phyloP scores from a whole-genome alignment of 64 coral and sea anemone species.

The Dendronephthya gigantea region DNA sequence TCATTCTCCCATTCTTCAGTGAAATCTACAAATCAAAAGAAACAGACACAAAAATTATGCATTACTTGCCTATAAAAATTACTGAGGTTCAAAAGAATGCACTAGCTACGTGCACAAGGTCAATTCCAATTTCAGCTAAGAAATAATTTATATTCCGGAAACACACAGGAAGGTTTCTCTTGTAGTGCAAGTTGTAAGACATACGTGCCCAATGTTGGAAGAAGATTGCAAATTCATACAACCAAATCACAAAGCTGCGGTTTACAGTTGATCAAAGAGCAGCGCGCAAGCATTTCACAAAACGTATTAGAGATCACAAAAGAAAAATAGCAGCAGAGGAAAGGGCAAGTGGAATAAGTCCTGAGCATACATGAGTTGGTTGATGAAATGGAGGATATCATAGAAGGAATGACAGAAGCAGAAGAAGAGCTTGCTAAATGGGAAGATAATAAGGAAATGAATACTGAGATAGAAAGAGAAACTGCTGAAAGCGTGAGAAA shows the following conservation, averaged over 20 bases:
- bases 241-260: background rate
- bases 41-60: no score
- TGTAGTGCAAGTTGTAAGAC: no score
- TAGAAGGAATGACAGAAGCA: background rate
- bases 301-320: conserved; percentile 35
- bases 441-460: conserved; percentile 11
- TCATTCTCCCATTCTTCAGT: background rate
- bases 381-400: conserved; percentile 18
- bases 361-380: conserved; percentile 23
- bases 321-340: conserved; percentile 42
- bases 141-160: no score
- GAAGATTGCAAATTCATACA: conserved; percentile 11
- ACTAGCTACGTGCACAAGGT: no score
- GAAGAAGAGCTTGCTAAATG: background rate
- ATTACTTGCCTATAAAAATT: no score
- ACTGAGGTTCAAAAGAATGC: no score
- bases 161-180: no score
- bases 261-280: conserved; percentile 22
- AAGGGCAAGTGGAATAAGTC: conserved; percentile 26
- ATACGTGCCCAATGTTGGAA: background rate
- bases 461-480: background rate
- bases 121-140: no score
- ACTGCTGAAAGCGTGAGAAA: conserved; percentile 27
- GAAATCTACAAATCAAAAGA: background rate
- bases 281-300: conserved; percentile 22